Evolutionary conservation across 2,113 vertebrate genomes (phyloP).

Genomic region (Oxyruncus cristatus): DNA sequence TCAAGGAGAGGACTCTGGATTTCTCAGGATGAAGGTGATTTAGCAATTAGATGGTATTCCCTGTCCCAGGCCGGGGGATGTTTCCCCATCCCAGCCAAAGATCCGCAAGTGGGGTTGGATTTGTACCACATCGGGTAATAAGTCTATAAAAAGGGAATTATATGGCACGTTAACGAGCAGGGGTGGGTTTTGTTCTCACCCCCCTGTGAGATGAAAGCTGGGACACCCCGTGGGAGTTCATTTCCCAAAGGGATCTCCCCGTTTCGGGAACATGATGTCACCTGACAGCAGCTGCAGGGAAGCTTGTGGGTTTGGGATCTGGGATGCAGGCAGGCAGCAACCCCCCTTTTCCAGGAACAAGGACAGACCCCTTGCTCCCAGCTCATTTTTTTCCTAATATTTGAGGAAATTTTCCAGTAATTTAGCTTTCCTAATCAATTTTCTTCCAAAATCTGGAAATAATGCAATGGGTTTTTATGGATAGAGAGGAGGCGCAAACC

Average conservation of each 20-base stretch:
- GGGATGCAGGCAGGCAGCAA: not conserved
- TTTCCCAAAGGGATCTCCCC: not conserved
- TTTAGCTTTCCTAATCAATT: not conserved
- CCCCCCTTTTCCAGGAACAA: no score
- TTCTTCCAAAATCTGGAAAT: not conserved
- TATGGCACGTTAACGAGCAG: not conserved
- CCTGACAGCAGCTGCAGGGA: fast-evolving
- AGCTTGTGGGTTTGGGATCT: fast-evolving
- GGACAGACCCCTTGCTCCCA: not conserved
- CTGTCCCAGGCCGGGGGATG: not conserved
- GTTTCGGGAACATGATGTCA: not conserved
- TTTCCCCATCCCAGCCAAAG: not conserved
- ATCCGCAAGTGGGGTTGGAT: not conserved
- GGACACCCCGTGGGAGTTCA: not conserved
- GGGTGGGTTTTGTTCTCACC: not conserved
- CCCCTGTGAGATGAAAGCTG: not conserved
- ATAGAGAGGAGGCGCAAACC: not conserved
- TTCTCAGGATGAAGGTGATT: not conserved
- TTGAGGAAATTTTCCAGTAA: not conserved
- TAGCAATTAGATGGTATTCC: not conserved
- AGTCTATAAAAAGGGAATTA: not conserved
- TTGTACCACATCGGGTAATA: not conserved
- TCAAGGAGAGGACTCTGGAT: not conserved
- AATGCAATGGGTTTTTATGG: not conserved
- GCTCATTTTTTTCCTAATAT: not conserved